A percentile compares a stretch with the other conserved stretches of the same genome.
phyloP scores from a whole-genome alignment of 1,140 invertebrate species.

The Lycorma delicatula region DNA sequence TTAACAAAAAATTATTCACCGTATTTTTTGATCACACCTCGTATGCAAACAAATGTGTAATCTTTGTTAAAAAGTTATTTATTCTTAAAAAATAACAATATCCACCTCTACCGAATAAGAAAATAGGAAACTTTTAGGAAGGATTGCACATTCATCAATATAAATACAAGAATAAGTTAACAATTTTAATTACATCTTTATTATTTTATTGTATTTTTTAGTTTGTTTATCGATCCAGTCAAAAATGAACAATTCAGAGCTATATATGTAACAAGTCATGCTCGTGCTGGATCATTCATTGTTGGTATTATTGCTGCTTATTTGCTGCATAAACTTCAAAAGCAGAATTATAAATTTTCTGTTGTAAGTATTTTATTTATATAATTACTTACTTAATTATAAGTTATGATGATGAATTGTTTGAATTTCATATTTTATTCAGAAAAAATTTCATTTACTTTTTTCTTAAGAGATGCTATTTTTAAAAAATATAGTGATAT shows the following conservation, averaged over 20 bases:
- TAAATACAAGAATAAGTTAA: background rate
- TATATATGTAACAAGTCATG: constrained; percentile 59
- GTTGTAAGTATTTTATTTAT: constrained; percentile 27
- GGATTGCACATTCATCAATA: background rate
- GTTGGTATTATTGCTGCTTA: constrained; percentile 53
- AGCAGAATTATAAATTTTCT: constrained; percentile 41
- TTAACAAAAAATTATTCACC: too few relatives aligned
- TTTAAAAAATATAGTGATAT: too few relatives aligned
- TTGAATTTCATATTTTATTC: too few relatives aligned
- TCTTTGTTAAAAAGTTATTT: background rate
- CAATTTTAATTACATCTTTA: background rate
- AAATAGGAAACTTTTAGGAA: background rate
- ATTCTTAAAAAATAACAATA: too few relatives aligned
- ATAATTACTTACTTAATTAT: background rate
- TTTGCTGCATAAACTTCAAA: constrained; percentile 49
- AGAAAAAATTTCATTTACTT: too few relatives aligned
- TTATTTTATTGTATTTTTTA: constrained; percentile 5
- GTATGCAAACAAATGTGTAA: too few relatives aligned
- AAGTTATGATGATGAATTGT: background rate
- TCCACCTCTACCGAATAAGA: background rate
- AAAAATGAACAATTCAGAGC: constrained; percentile 48
- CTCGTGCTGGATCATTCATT: constrained; percentile 54
- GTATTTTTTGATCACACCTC: too few relatives aligned
- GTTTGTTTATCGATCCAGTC: constrained; percentile 20
- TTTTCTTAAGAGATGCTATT: too few relatives aligned